These are phyloP conservation scores for Narcine bancroftii DNA, from an alignment of 2,113 vertebrate species.

Conservation along the genomic window DNA sequence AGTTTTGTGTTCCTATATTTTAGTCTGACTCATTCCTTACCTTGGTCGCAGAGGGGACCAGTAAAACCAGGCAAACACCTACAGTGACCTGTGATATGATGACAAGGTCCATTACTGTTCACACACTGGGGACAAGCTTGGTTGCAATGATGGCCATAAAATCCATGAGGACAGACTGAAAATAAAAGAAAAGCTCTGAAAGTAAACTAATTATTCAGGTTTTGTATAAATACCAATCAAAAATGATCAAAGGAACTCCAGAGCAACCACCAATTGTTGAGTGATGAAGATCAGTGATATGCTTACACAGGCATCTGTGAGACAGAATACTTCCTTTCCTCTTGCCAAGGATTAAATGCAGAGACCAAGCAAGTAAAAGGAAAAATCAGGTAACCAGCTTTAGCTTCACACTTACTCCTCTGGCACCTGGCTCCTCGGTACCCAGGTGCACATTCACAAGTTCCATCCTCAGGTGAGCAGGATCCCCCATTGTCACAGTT, in stretches of 20 bases:
- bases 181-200: background rate
- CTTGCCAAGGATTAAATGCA: background rate
- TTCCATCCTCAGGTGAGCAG: conserved; percentile 87
- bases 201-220: background rate
- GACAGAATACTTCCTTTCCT: background rate
- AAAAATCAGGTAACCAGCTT: background rate
- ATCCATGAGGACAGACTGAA: conserved; percentile 83
- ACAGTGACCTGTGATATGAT: conserved; percentile 82
- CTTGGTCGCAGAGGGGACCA: conserved; percentile 87
- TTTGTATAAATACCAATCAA: background rate
- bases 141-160: conserved; percentile 81
- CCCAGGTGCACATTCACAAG: conserved; percentile 87
- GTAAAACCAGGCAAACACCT: conserved; percentile 88
- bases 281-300: background rate
- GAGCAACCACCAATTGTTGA: background rate
- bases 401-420: conserved; percentile 71
- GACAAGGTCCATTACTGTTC: conserved; percentile 83
- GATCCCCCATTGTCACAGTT: conserved; percentile 91
- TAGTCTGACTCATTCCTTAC: conserved; percentile 48
- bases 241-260: background rate
- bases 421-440: conserved; percentile 88
- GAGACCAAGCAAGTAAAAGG: background rate
- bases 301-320: background rate
- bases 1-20: background rate
- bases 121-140: conserved; percentile 87